phyloP scores from a whole-genome alignment of 2,113 vertebrate species.

The Sprattus sprattus region DNA sequence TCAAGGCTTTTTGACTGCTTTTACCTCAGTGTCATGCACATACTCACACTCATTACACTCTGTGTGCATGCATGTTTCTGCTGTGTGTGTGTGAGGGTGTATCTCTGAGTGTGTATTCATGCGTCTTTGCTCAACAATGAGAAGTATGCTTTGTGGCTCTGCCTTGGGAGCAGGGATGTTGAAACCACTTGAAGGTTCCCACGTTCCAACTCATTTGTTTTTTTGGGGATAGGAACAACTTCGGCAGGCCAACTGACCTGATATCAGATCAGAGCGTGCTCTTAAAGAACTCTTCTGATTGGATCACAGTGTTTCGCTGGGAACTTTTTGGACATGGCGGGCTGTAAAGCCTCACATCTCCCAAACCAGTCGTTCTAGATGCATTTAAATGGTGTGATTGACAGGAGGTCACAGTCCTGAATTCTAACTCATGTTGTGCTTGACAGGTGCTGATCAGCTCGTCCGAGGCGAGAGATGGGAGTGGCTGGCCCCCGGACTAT shows the following conservation, averaged over 20 bases:
- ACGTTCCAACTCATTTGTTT: conserved; percentile 52
- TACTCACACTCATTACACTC: neutral
- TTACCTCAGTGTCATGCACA: neutral
- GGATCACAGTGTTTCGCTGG: neutral
- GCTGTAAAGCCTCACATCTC: conserved; percentile 14
- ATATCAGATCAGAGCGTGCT: neutral
- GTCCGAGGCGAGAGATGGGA: conserved; percentile 76
- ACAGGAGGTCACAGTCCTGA: neutral
- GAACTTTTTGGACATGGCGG: no score
- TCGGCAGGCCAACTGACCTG: neutral
- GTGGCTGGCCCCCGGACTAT: conserved; percentile 76
- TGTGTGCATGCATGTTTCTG: neutral
- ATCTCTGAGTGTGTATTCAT: neutral
- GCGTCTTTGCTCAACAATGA: conserved; percentile 38
- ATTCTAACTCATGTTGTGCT: conserved; percentile 28
- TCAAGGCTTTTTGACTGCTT: conserved; percentile 3
- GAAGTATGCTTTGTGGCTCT: conserved; percentile 46
- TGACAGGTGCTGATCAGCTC: conserved; percentile 83
- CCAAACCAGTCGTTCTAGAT: neutral
- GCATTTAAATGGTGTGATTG: neutral
- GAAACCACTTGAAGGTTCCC: conserved; percentile 51
- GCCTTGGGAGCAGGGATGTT: conserved; percentile 44
- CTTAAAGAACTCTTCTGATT: neutral
- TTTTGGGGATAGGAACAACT: neutral
- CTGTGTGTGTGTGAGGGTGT: neutral